Conservation (phyloP, 2,888 invertebrate species). For the Drosophila pegasa region DNA sequence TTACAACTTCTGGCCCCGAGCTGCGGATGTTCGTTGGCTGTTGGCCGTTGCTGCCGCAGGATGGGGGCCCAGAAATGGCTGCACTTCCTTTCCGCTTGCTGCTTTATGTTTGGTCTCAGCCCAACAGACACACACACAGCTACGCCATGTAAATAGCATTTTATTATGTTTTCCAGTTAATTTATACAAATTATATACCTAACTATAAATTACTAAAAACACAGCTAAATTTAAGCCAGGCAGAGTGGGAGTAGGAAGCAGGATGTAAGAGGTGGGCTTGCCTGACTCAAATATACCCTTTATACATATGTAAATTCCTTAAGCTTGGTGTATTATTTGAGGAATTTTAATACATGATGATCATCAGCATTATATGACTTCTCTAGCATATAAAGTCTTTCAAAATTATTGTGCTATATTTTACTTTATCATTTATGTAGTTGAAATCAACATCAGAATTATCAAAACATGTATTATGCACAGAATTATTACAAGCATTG, state of each 20-base stretch:
- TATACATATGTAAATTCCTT: no score
- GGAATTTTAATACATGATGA: no score
- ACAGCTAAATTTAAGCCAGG: background rate
- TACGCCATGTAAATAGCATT: slow-evolving; percentile 15
- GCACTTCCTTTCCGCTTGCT: slow-evolving; percentile 63
- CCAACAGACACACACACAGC: slow-evolving; percentile 4
- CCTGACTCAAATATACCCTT: background rate
- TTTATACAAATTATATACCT: slow-evolving; percentile 15
- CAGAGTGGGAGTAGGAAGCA: background rate
- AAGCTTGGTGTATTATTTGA: no score
- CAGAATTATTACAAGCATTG: no score
- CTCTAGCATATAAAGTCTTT: no score
- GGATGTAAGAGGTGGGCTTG: background rate
- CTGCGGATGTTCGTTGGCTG: slow-evolving; percentile 60
- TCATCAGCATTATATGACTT: no score
- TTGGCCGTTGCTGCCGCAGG: slow-evolving; percentile 63
- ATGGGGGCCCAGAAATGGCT: slow-evolving; percentile 73
- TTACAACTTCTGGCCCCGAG: slow-evolving; percentile 65
- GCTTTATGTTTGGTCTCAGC: slow-evolving; percentile 36
- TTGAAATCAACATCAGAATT: no score
- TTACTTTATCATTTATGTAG: no score
- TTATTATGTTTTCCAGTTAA: slow-evolving; percentile 11
- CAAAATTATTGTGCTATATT: no score
- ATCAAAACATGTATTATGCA: no score
- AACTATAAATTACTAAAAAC: slow-evolving; percentile 7